A percentile compares a stretch with the other conserved stretches of the same genome.
Evolutionary conservation across 2,888 invertebrate genomes (phyloP).

Genomic region (Orchesella flavescens): DNA sequence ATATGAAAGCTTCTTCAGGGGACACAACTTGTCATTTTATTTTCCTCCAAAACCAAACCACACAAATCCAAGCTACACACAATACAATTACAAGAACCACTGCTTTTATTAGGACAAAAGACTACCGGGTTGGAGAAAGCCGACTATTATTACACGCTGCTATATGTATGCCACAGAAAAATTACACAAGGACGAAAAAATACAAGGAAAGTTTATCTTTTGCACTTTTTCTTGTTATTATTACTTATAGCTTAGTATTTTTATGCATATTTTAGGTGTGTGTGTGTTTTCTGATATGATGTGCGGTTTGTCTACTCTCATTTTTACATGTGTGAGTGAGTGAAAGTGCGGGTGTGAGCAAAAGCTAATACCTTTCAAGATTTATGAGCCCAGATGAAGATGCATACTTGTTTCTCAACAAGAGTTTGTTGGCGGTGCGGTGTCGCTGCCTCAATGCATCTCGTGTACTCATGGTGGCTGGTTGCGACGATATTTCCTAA

Average conservation of each 20-base stretch:
- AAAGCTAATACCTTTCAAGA: slow-evolving; percentile 16
- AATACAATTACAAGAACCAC: no score
- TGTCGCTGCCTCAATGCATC: no score
- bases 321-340: background rate
- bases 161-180: no score
- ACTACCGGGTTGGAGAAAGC: no score
- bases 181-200: no score
- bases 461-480: background rate
- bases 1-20: no score
- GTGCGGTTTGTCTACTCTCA: background rate
- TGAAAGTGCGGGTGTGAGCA: background rate
- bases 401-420: slow-evolving; percentile 1
- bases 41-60: no score
- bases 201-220: no score
- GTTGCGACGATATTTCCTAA: background rate
- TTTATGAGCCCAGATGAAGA: background rate
- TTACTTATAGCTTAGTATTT: background rate
- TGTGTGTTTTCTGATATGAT: background rate
- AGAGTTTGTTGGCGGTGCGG: background rate
- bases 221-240: background rate
- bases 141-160: no score
- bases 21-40: no score
- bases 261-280: background rate
- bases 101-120: no score
- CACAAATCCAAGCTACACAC: no score